Base-by-base conservation (phyloP, 2,888 invertebrate genomes). In the Elegia similella region DNA sequence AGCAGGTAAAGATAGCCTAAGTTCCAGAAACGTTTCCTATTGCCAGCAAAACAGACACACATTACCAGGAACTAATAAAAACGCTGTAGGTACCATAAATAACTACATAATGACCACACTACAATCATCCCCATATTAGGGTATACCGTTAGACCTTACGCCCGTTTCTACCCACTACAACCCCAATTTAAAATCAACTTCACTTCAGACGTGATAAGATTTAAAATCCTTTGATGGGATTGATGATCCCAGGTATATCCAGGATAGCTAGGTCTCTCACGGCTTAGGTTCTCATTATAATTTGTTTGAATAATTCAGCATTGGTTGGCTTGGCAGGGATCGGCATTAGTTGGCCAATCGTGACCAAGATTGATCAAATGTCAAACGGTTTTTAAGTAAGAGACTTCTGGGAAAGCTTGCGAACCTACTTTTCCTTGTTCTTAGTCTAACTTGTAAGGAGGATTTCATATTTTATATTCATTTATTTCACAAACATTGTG, bases 121-220 rank as follows among this genome's bases (percentile, higher is more conserved):
- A 71, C 44, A 44, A 71, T 72, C 75, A 66, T 69, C 74, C 82
- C 77, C 75, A 67, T 82, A 80, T 78, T 73, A 74, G 80, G 79
- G 59, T 57, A 60, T 73, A 70, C 83, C 82, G 83, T 83, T 83
- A 80, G 60, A 63, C 63, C 62, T 58, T 13, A 13, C 43, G n/a
- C 38, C 38, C n/a, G 38, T 12, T 62, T 53, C 61, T 69, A 66
- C 52, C 50, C 29, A 30, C 47, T 62, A 38, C 32, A n/a, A 47
- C 6, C 0, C 6, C 42, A 42, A 42, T 53, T 8, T 6, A 43
- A 8, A 53, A 29, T 15, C 38, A 57, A 46, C 48, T 32, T 42
- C 55, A 57, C 23, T 7, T 1, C 15, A 0, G 10, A 7, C 12
- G 7, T 0, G 2, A 47, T 59, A 58, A 57, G 42, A 55, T 52